Conservation (phyloP, 2,888 invertebrate genomes). For the Hydrotaea cyrtoneurina region DNA sequence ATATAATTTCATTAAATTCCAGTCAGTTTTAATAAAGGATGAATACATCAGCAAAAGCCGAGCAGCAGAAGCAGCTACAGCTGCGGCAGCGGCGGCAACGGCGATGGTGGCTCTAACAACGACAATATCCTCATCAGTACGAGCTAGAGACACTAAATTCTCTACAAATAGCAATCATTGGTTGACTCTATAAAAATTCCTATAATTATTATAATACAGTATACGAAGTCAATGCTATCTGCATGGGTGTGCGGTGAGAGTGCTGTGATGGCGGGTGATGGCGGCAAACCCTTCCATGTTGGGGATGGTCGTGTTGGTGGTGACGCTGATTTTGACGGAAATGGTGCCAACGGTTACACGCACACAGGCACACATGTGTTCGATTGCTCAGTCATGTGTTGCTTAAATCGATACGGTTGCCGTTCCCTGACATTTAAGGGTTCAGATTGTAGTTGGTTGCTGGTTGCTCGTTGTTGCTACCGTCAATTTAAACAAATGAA, state of each 20-base stretch:
- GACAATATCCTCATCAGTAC: constrained; percentile 18
- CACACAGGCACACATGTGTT: no score
- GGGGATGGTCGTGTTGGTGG: background rate
- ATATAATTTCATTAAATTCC: constrained; percentile 38
- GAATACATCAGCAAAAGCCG: constrained; percentile 7
- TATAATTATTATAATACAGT: constrained; percentile 37
- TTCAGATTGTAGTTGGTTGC: no score
- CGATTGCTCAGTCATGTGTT: background rate
- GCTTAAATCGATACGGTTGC: background rate
- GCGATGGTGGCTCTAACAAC: no score
- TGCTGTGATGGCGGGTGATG: no score
- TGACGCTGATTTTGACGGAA: background rate
- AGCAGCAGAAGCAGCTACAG: background rate
- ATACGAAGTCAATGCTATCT: constrained; percentile 2
- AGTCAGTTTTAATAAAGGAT: constrained; percentile 24
- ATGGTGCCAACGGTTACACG: background rate
- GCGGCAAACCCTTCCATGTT: background rate
- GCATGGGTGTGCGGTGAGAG: background rate
- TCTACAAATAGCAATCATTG: constrained; percentile 24
- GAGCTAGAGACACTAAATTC: background rate
- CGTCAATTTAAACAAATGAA: background rate
- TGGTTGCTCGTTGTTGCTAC: background rate
- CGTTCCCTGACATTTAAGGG: background rate
- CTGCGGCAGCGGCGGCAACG: no score
- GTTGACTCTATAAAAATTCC: constrained; percentile 17